Percentiles rank a stretch among this genome's conserved stretches.
Conservation (phyloP, 2,888 invertebrate genomes). For the Carabus problematicus region DNA sequence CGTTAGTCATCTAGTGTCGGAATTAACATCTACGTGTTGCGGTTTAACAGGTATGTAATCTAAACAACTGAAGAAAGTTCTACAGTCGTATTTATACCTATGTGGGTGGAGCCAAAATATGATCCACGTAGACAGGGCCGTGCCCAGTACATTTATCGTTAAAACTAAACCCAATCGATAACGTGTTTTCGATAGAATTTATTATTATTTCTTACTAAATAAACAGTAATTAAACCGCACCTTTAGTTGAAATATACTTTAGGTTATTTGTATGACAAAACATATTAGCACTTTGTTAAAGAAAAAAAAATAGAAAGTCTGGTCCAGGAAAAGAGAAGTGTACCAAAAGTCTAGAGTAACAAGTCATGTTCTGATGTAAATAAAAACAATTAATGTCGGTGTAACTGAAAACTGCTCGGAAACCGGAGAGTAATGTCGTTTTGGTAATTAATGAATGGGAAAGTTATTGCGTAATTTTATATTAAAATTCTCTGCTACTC, state of each 20-base stretch:
- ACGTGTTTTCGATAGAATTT: no score
- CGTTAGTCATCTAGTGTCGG: no score
- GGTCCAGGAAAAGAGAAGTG: constrained; percentile 6
- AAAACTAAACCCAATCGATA: no score
- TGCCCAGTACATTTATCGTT: no score
- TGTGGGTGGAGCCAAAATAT: no score
- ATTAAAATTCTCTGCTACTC: no score
- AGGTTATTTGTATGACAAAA: constrained; percentile 21
- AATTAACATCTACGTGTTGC: no score
- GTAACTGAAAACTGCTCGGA: not conserved
- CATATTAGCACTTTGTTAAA: constrained; percentile 21
- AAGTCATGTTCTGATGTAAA: not conserved
- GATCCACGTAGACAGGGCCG: no score
- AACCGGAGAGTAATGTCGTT: not conserved
- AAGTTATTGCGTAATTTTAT: constrained; percentile 29
- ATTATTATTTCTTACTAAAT: no score
- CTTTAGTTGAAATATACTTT: not conserved
- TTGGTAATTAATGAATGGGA: constrained; percentile 27
- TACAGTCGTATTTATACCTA: no score
- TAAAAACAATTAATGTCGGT: not conserved
- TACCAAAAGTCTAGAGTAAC: not conserved
- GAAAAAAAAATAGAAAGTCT: constrained; percentile 27
- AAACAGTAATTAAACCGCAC: not conserved
- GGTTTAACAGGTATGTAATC: no score
- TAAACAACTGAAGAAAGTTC: no score